Evolutionary conservation across 2,888 invertebrate genomes (phyloP), one percentile per base, ranked within the genome.

Genomic region (Cenopis cana): DNA sequence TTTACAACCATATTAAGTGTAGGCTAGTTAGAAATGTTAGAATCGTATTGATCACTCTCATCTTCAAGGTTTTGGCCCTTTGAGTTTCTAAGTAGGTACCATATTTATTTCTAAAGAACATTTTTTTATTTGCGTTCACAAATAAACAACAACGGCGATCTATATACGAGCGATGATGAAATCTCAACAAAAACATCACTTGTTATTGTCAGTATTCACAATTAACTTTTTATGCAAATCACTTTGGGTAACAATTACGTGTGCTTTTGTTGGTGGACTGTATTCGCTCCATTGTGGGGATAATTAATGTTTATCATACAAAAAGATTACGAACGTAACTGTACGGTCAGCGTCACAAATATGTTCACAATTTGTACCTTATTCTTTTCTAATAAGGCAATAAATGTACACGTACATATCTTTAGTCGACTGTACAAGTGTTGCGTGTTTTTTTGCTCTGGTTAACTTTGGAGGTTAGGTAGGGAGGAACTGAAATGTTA

Each of bases 161-260:
- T 60, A 71, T 62, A 72, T 68, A 57, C 62, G 17, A 41, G 54
- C 57, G 64, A 59, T 59, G 62, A 68, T 60, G 72, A 68, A 64
- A 72, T 56, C 11, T 18, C 17, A n/a, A 67, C 70, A 73, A 71
- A 64, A 73, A 68, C 67, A 59, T 55, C 33, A 20, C 73, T 71
- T 68, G 70, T 73, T 73, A 68, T 75, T 77, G 76, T 77, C 75
- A 73, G 73, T 74, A 74, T 73, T 68, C 75, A 69, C 70, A 74
- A 74, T 73, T 73, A 70, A 73, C 74, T 81, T 80, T 79, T 80
- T 81, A 78, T 80, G 74, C 77, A 78, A 79, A 80, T 79, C 75
- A 75, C 75, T 73, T 67, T 65, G 38, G 62, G 67, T 73, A 71
- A 75, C 75, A 75, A 77, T 77, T 74, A 76, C 73, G 54, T 61